phyloP scores from a whole-genome alignment of 2,113 vertebrate species.

The Cryptotis parvus region DNA sequence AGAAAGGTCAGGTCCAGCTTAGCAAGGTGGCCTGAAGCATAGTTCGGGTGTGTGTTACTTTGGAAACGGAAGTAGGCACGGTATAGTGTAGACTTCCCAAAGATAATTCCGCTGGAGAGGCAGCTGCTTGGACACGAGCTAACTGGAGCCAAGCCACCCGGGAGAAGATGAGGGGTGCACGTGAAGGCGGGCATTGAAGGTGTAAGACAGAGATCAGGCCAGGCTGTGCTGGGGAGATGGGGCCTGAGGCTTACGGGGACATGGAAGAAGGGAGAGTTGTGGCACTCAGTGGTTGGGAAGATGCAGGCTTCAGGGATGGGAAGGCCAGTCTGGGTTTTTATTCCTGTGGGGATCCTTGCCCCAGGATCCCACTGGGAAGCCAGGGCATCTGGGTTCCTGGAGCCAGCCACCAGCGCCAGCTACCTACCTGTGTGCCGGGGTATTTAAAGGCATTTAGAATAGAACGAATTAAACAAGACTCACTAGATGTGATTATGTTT shows the following conservation, averaged over 20 bases:
- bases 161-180: accelerated
- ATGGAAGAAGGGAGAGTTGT: neutral
- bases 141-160: neutral
- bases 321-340: neutral
- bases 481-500: neutral
- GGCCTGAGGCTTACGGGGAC: too few relatives aligned
- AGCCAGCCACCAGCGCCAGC: neutral
- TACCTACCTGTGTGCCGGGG: neutral
- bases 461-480: slow-evolving; percentile 33
- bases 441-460: slow-evolving; percentile 25
- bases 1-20: neutral
- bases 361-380: too few relatives aligned
- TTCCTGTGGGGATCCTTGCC: too few relatives aligned
- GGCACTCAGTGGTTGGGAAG: neutral
- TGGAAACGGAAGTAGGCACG: neutral
- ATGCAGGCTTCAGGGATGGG: neutral
- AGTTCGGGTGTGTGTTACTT: neutral
- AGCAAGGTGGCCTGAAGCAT: neutral
- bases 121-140: neutral
- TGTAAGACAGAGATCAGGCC: neutral
- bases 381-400: too few relatives aligned
- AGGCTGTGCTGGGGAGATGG: neutral
- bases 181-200: too few relatives aligned
- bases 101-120: neutral
- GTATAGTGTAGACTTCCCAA: neutral